These are phyloP conservation scores for Muscina levida DNA, from an alignment of 2,888 invertebrate species.

Conservation along the genomic window DNA sequence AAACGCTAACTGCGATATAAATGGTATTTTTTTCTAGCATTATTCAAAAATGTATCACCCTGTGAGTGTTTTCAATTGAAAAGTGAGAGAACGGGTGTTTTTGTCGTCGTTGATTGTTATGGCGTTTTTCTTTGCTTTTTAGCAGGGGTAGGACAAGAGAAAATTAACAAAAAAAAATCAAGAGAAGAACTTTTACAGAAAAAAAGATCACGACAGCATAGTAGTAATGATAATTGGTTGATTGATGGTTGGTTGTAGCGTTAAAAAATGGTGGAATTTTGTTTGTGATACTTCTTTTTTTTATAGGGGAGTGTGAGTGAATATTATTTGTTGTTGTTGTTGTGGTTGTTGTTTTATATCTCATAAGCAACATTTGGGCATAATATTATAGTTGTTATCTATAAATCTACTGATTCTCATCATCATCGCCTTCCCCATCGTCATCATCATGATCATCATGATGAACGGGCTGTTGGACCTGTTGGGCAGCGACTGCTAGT, in stretches of 20 bases:
- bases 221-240: background rate
- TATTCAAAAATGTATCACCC: background rate
- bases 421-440: conserved; percentile 79
- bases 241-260: background rate
- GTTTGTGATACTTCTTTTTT: conserved; percentile 22
- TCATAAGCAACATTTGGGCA: conserved; percentile 67
- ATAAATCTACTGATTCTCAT: conserved; percentile 80
- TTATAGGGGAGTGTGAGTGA: background rate
- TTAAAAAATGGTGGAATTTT: conserved; percentile 56
- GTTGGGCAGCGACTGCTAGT: conserved; percentile 78
- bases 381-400: conserved; percentile 65
- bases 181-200: conserved; percentile 28
- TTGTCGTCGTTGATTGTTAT: conserved; percentile 19
- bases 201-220: conserved; percentile 1
- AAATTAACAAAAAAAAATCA: conserved; percentile 20
- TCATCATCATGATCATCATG: conserved; percentile 79
- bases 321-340: conserved; percentile 35
- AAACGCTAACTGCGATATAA: no score
- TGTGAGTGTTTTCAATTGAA: conserved; percentile 10
- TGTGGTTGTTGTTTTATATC: conserved; percentile 47
- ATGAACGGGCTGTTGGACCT: conserved; percentile 76
- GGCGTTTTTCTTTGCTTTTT: conserved; percentile 13
- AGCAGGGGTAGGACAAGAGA: background rate
- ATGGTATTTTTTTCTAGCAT: no score
- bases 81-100: conserved; percentile 19